Conservation (phyloP, 2,797 vertebrate genomes). For the Lophotriccus pileatus region DNA sequence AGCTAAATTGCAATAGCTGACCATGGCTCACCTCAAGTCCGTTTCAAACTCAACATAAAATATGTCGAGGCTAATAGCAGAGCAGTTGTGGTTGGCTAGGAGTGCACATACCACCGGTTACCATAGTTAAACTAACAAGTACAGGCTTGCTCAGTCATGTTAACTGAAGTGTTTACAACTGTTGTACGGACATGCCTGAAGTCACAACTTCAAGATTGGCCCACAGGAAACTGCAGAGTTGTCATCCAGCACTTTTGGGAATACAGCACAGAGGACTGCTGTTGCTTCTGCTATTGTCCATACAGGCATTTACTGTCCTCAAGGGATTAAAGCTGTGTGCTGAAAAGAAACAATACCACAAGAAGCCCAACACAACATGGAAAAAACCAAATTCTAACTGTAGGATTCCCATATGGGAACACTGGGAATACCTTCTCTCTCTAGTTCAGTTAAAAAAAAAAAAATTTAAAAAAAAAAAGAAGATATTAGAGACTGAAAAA, state of each 20-base stretch:
- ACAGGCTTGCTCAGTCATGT: conserved; percentile 7
- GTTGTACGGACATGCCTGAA: neutral
- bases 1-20: neutral
- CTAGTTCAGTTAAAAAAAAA: neutral
- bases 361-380: neutral
- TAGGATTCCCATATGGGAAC: neutral
- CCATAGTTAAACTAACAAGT: neutral
- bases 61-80: neutral
- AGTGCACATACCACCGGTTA: neutral
- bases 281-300: neutral
- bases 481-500: neutral
- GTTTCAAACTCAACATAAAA: neutral
- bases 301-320: neutral
- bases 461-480: neutral
- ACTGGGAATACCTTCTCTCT: neutral
- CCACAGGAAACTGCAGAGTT: neutral
- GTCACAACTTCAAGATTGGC: neutral
- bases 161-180: neutral
- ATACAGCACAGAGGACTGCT: neutral
- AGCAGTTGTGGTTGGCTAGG: neutral
- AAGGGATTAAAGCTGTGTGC: neutral
- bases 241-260: neutral
- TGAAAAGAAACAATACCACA: neutral
- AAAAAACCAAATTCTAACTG: neutral
- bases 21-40: neutral